Conservation (phyloP, 2,888 invertebrate species). For the Patella pellucida region DNA sequence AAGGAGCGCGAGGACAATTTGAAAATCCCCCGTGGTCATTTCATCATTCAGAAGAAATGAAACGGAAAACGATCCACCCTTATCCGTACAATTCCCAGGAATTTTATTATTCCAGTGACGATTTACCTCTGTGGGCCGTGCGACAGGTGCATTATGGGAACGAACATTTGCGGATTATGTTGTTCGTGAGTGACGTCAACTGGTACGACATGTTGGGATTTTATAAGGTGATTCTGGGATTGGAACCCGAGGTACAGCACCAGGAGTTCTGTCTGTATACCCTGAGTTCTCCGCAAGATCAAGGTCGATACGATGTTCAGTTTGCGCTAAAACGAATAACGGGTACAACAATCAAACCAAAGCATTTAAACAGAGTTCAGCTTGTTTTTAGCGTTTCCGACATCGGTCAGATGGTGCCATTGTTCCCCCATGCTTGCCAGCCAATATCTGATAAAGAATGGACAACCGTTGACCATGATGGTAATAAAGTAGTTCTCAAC, state of each 20-base stretch:
- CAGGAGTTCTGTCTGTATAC: slow-evolving; percentile 63
- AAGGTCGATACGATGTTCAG: slow-evolving; percentile 57
- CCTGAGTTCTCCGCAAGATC: slow-evolving; percentile 43
- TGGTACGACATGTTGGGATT: slow-evolving; percentile 63
- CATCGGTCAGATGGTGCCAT: slow-evolving; percentile 57
- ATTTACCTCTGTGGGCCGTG: slow-evolving; percentile 62
- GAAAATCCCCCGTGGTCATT: slow-evolving; percentile 59
- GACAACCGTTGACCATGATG: slow-evolving; percentile 64
- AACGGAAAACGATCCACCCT: slow-evolving; percentile 48
- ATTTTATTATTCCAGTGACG: slow-evolving; percentile 56
- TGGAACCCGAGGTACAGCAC: slow-evolving; percentile 53
- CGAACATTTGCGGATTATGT: slow-evolving; percentile 57
- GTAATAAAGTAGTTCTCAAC: slow-evolving; percentile 58
- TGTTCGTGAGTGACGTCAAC: slow-evolving; percentile 54
- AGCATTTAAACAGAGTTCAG: slow-evolving; percentile 44
- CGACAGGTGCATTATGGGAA: slow-evolving; percentile 65
- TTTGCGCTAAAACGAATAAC: slow-evolving; percentile 59
- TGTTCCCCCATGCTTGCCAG: slow-evolving; percentile 60
- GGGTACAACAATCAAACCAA: slow-evolving; percentile 41
- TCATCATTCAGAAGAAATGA: slow-evolving; percentile 60
- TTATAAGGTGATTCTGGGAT: slow-evolving; percentile 56
- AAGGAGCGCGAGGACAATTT: slow-evolving; percentile 48
- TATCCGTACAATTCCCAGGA: slow-evolving; percentile 59
- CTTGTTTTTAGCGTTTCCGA: slow-evolving; percentile 58
- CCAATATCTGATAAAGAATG: slow-evolving; percentile 58